Evolutionary conservation across 1,140 invertebrate species (phyloP).

Genomic region (Campoletis sonorensis): DNA sequence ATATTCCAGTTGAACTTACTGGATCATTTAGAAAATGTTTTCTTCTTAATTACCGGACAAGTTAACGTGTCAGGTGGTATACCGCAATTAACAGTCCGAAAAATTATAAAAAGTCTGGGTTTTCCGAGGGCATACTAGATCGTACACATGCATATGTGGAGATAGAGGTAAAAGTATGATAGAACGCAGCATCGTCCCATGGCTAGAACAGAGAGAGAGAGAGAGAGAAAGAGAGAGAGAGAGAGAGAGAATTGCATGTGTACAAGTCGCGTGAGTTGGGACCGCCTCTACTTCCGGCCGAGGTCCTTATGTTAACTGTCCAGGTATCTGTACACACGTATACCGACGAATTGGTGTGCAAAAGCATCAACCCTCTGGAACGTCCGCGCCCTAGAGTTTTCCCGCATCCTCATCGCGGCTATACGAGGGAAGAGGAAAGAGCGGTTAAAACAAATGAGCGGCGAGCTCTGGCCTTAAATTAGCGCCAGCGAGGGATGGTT

Average conservation of each 20-base stretch:
- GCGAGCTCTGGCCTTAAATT: constrained; percentile 74
- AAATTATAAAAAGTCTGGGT: constrained; percentile 16
- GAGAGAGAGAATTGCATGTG: constrained; percentile 65
- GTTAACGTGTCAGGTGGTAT: constrained; percentile 8
- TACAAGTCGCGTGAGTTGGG: constrained; percentile 66
- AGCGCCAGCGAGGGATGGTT: constrained; percentile 72
- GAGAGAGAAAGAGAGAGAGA: constrained; percentile 51
- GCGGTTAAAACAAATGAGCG: constrained; percentile 76
- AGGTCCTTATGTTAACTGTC: constrained; percentile 45
- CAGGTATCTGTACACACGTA: too few relatives aligned
- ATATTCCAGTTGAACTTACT: background rate
- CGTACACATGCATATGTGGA: background rate
- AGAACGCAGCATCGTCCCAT: constrained; percentile 12
- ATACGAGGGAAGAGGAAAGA: constrained; percentile 47
- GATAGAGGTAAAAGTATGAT: constrained; percentile 16
- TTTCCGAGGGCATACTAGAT: background rate
- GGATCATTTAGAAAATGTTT: constrained; percentile 1
- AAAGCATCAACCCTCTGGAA: constrained; percentile 35
- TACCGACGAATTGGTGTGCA: background rate
- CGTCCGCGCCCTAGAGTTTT: constrained; percentile 26
- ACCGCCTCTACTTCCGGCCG: constrained; percentile 42
- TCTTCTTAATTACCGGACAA: constrained; percentile 19
- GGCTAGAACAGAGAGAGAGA: constrained; percentile 31
- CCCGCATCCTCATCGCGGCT: constrained; percentile 41
- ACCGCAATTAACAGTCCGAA: constrained; percentile 28